phyloP scores from a whole-genome alignment of 1,140 invertebrate species.

The Acyrthosiphon pisum region DNA sequence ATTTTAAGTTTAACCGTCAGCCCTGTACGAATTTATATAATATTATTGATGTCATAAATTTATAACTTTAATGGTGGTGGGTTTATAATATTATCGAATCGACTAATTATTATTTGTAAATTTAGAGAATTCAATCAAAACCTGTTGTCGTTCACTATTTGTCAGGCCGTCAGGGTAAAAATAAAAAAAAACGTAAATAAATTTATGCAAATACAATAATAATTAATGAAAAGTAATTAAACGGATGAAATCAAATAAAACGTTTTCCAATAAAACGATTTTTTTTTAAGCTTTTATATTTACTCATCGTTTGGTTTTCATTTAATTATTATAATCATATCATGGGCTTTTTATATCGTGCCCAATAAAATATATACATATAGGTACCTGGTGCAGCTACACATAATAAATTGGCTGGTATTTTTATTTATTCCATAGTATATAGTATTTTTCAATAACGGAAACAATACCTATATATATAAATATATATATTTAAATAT shows the following conservation, averaged over 20 bases:
- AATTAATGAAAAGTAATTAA: slow-evolving; percentile 5
- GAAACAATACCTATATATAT: neutral
- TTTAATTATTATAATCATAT: slow-evolving; percentile 11
- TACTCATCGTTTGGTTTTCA: neutral
- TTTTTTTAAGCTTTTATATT: neutral
- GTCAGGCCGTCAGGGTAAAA: neutral
- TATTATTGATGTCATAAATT: neutral
- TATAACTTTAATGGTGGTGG: neutral
- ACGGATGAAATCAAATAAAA: neutral
- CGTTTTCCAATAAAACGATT: slow-evolving; percentile 13
- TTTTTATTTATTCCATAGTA: neutral
- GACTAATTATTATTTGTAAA: neutral
- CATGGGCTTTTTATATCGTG: neutral
- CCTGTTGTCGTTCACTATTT: neutral
- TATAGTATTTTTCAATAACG: neutral
- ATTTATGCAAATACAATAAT: neutral
- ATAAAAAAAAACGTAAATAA: neutral
- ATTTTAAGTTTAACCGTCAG: neutral
- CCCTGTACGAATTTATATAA: neutral
- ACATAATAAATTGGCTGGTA: neutral
- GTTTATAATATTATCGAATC: neutral
- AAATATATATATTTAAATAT: neutral
- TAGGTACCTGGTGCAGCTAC: neutral
- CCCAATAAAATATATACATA: neutral
- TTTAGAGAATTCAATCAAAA: slow-evolving; percentile 6